These are phyloP conservation scores for Meteorus cinctellus DNA, from an alignment of 2,888 invertebrate genomes.

Conservation along the genomic window DNA sequence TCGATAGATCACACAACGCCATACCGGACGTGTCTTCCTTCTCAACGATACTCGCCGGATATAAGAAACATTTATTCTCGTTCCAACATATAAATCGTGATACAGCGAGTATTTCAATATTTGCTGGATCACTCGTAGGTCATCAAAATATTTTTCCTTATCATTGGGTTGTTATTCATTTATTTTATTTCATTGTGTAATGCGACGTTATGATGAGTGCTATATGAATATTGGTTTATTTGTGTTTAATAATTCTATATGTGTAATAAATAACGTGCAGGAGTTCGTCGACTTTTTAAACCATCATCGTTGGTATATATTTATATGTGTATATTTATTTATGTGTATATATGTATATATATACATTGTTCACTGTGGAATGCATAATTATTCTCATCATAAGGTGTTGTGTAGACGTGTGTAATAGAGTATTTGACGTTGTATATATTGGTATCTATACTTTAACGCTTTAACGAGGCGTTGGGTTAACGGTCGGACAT, in stretches of 20 bases:
- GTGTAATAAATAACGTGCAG: background rate
- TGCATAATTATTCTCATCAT: conserved; percentile 37
- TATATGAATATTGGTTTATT: background rate
- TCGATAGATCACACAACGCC: conserved; percentile 35
- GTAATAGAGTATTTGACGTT: conserved; percentile 45
- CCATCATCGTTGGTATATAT: too few relatives aligned
- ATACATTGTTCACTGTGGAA: conserved; percentile 16
- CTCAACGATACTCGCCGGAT: conserved; percentile 30
- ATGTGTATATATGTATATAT: background rate
- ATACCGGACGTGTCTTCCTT: conserved; percentile 37
- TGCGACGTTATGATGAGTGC: background rate
- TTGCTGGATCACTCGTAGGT: conserved; percentile 11
- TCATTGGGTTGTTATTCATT: conserved; percentile 19
- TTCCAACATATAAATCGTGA: background rate
- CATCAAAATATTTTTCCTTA: conserved; percentile 17
- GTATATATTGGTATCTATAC: conserved; percentile 32
- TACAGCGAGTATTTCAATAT: background rate
- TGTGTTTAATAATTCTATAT: background rate
- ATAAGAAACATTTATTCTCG: conserved; percentile 35
- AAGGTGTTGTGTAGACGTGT: conserved; percentile 45
- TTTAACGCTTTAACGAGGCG: conserved; percentile 51
- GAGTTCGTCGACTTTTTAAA: background rate
- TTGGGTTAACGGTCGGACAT: conserved; percentile 43
- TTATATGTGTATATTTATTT: background rate
- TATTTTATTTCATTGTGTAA: background rate